These are phyloP conservation scores for Triplophysa dalaica DNA, from an alignment of 2,113 vertebrate genomes.

Conservation along the genomic window DNA sequence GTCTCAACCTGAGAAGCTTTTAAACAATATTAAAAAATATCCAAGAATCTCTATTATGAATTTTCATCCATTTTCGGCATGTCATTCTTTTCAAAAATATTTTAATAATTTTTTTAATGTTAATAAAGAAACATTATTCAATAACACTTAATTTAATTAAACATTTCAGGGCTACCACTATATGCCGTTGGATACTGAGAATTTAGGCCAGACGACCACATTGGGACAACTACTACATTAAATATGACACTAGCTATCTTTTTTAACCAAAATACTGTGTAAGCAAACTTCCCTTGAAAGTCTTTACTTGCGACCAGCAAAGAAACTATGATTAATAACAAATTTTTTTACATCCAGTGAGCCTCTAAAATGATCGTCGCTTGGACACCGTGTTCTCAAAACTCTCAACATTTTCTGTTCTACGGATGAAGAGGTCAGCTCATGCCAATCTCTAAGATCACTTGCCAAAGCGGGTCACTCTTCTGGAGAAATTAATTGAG, in stretches of 20 bases:
- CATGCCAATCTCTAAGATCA: slow-evolving; percentile 1
- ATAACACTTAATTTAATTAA: too few species aligned
- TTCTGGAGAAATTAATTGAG: slow-evolving; percentile 7
- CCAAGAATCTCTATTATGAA: too few species aligned
- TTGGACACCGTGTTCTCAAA: not conserved
- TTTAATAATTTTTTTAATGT: too few species aligned
- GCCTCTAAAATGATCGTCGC: not conserved
- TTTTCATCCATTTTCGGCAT: too few species aligned
- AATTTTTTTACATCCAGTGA: not conserved
- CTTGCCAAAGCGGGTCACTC: slow-evolving; percentile 12
- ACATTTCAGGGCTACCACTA: too few species aligned
- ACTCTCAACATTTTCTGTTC: not conserved
- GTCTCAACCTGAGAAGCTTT: too few species aligned
- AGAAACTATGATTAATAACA: not conserved
- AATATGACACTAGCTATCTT: not conserved
- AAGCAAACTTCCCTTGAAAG: not conserved
- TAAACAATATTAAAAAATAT: too few species aligned
- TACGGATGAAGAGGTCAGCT: not conserved
- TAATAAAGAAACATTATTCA: too few species aligned
- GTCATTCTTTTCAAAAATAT: too few species aligned
- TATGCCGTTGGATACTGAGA: too few species aligned
- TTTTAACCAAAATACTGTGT: not conserved
- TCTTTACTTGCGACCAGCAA: not conserved
- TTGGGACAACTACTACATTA: not conserved
- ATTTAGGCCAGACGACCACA: not conserved